These are phyloP conservation scores for Halisarca cf. caerulea DNA, from an alignment of 37 sponge, comb jelly and placozoan genomes.

Conservation along the genomic window DNA sequence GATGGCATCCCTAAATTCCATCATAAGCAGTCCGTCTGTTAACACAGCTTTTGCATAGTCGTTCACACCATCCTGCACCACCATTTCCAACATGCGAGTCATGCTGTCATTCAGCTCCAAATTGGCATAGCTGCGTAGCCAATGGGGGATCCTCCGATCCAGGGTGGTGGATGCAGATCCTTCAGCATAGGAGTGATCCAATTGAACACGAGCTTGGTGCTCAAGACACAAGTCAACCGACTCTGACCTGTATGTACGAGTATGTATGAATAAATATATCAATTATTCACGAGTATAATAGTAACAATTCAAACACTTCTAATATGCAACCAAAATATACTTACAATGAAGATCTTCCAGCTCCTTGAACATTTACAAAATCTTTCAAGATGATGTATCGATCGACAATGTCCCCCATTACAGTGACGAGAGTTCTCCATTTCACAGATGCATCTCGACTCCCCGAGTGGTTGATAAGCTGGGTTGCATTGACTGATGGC, in stretches of 20 bases:
- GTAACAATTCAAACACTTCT: neutral
- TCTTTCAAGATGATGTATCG: conserved; percentile 20
- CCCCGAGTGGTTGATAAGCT: neutral
- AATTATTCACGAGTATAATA: too few species aligned
- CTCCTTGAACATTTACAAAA: neutral
- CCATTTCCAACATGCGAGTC: neutral
- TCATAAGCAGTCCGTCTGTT: conserved; percentile 21
- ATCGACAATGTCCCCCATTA: conserved; percentile 12
- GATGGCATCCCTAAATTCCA: conserved; percentile 46
- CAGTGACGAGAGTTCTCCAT: neutral
- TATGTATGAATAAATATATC: neutral
- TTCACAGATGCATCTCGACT: neutral
- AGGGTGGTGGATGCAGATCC: neutral
- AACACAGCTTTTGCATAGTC: conserved; percentile 43
- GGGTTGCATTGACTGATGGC: neutral
- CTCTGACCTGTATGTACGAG: conserved; percentile 65
- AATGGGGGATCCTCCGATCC: too few species aligned
- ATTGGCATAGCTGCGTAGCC: too few species aligned
- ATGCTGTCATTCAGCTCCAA: too few species aligned
- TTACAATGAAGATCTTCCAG: neutral
- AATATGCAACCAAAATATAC: neutral
- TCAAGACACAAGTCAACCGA: neutral
- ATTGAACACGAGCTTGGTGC: neutral
- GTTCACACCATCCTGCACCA: conserved; percentile 24
- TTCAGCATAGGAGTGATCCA: neutral